Evolutionary conservation across 92 coral and sea anemone genomes (phyloP), one percentile per base, ranked within the genome.

Genomic region (Heliopora coerulea): DNA sequence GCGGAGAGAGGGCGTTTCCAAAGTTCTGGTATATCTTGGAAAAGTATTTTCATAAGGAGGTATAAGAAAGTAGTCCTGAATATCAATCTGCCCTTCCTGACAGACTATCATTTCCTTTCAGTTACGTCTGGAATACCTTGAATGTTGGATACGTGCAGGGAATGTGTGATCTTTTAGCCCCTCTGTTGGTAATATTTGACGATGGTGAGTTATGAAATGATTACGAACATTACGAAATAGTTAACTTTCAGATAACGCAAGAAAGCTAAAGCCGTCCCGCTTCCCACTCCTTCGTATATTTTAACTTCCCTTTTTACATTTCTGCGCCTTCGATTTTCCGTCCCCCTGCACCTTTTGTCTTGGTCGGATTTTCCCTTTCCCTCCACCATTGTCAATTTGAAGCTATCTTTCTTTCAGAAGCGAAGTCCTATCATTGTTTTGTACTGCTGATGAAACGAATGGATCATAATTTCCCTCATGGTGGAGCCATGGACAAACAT

Each of bases 161-260:
- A 54, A 92, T 92, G 97, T 92, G 97, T 78, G 97, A 92, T 84
- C 91, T 92, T 15, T 88, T 92, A 17, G 97, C 97, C 0, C 97
- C 97, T 0, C 89, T 92, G 10, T 89, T 92, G 37, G 97, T 92
- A 5, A 82, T 92, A 60, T 92, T 92, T 60, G 97, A 89, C 59
- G 89, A 87, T 68, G 97, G 97, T 92, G 19, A 85, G 96, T 82
- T 29, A n/a, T n/a, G n/a, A n/a, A n/a, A n/a, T n/a, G n/a, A n/a
- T n/a, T n/a, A n/a, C n/a, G n/a, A n/a, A n/a, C n/a, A n/a, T n/a
- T n/a, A n/a, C n/a, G n/a, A n/a, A n/a, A n/a, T n/a, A n/a, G n/a
- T n/a, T n/a, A n/a, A n/a, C n/a, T n/a, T n/a, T n/a, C n/a, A n/a
- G n/a, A n/a, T n/a, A n/a, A n/a, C n/a, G n/a, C n/a, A n/a, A n/a